Evolutionary conservation across 2,888 invertebrate genomes (phyloP).

Genomic region (Apoderus coryli): DNA sequence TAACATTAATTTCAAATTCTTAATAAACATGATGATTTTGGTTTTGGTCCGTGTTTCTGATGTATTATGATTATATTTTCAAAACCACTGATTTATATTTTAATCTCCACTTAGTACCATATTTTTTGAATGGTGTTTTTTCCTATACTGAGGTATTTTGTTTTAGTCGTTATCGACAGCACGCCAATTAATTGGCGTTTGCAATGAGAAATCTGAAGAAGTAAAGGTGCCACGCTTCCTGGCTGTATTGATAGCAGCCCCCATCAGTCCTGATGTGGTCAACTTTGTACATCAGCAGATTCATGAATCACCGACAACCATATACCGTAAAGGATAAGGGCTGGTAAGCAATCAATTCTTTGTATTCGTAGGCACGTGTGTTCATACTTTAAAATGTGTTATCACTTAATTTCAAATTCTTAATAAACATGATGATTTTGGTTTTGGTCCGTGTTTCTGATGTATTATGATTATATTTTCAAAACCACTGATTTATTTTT

Average conservation of each 20-base stretch:
- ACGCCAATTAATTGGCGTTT: conserved; percentile 90
- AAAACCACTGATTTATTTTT: conserved; percentile 18
- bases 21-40: conserved; percentile 16
- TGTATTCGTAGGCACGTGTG: no score
- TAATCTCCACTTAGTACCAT: no score
- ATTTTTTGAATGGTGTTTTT: no score
- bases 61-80: conserved; percentile 14
- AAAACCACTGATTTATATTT: conserved; percentile 18
- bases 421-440: conserved; percentile 16
- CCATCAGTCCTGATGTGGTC: conserved; percentile 96
- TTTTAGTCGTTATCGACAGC: conserved; percentile 73
- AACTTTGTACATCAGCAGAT: conserved; percentile 94
- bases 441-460: conserved; percentile 22
- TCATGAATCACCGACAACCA: conserved; percentile 92
- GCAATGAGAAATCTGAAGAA: conserved; percentile 86
- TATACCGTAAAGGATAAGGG: conserved; percentile 94
- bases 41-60: conserved; percentile 22
- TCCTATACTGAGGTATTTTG: conserved; percentile 3
- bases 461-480: conserved; percentile 14
- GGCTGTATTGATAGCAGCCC: conserved; percentile 92
- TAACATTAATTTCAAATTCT: background rate
- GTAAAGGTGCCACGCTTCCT: conserved; percentile 67
- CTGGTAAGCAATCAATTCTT: conserved; percentile 76
- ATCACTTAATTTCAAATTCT: background rate
- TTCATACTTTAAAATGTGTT: background rate